Conservation (phyloP, 2,113 vertebrate genomes). For the Pyxicephalus adspersus region DNA sequence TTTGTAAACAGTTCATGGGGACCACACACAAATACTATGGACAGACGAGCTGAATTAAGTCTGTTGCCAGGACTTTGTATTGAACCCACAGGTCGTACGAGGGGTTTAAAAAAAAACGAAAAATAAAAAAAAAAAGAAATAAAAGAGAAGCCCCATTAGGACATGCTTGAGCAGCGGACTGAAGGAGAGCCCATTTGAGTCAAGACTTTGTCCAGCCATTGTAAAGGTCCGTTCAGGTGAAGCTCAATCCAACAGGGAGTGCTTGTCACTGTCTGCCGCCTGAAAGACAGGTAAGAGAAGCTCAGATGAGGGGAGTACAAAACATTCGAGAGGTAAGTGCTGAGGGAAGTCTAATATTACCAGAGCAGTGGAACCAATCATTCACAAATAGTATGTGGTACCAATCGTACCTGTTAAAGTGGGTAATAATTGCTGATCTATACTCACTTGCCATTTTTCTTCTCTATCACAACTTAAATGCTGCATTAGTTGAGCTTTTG, state of each 20-base stretch:
- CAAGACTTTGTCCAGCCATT: conserved; percentile 98
- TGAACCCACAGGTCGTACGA: conserved; percentile 57
- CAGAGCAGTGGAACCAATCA: too few relatives aligned
- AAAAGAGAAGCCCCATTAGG: conserved; percentile 74
- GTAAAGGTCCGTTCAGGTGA: conserved; percentile 95
- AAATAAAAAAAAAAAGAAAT: not conserved
- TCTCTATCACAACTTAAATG: too few relatives aligned
- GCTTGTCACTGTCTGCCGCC: conserved; percentile 96
- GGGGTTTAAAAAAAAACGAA: not conserved
- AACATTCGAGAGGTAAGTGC: not conserved
- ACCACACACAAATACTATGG: conserved; percentile 78
- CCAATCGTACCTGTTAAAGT: too few relatives aligned
- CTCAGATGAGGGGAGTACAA: not conserved
- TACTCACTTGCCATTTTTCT: too few relatives aligned
- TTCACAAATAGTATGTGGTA: too few relatives aligned
- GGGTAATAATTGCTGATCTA: too few relatives aligned
- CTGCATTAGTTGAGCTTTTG: too few relatives aligned
- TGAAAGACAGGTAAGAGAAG: conserved; percentile 57
- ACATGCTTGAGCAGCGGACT: conserved; percentile 98
- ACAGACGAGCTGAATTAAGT: conserved; percentile 76
- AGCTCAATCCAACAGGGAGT: conserved; percentile 99
- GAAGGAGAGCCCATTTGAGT: conserved; percentile 99
- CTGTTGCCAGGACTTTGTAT: conserved; percentile 75
- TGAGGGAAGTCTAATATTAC: not conserved
- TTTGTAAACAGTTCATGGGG: conserved; percentile 78